Evolutionary conservation across 2,113 vertebrate species (phyloP), one percentile per base, ranked within the genome.

Genomic region (Hassar affinis): DNA sequence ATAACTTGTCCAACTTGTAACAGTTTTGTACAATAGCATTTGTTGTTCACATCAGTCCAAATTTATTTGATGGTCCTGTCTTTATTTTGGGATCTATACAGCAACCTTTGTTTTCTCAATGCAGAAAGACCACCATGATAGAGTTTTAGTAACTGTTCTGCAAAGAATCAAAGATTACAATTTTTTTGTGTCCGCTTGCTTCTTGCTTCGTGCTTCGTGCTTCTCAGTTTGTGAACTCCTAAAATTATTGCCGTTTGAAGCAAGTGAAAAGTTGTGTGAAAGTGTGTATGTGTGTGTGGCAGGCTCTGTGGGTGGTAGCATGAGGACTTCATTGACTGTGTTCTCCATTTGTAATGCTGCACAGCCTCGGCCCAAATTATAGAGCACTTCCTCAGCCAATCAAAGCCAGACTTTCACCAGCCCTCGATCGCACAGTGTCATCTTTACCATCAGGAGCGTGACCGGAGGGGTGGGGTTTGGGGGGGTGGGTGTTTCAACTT

Each of bases 361-460:
- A 72, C 56, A 78, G 64, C 51, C 78, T 72, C 77, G 69, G 49
- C 52, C 83, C 85, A 59, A 86, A 87, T 85, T 54, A 84, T 57
- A 86, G 75, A 82, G 64, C 10, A 33, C 54, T 69, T 22, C 22
- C 71, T 83, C 74, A 69, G 69, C 64, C 54, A 59, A 77, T 85
- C 68, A 84, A 77, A 81, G 42, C 54, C 84, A 83, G 84, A 66
- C 80, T 69, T 82, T 80, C 59, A 62, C 11, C 45, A 83, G 51
- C 35, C 15, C 17, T 14, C 27, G n/a, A 77, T 35, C 51, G 35
- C 42, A 27, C 47, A 47, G 42, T n/a, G 42, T 49, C 15, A 54
- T 0, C 4, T 64, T 27, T 51, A 20, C 45, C 38, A 42, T 42
- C 38, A 2, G 38, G 38, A 42, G 38, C 38, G 6, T 42, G 38